Evolutionary conservation across 2,888 invertebrate genomes (phyloP), one percentile per base, ranked within the genome.

Genomic region (Tenthredo amoena): DNA sequence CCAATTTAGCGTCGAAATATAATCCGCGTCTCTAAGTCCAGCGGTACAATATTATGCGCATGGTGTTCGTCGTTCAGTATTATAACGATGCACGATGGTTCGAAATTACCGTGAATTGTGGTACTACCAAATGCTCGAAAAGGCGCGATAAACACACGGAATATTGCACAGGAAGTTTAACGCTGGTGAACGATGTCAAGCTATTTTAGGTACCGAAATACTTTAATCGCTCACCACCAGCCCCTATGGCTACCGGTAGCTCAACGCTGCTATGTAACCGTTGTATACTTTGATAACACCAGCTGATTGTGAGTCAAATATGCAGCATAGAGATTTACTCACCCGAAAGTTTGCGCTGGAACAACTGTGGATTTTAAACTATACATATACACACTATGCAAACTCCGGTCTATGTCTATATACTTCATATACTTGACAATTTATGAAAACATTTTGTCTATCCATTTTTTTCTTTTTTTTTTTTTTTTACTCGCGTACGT

Each of bases 271-370:
- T 26, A 26, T 34, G 12, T 68, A 68, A 68, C 68, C 68, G 31
- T 50, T 77, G 77, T 77, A 55, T 77, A 55, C 77, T 77, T 50
- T 77, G 77, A 77, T 77, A 77, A 77, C 77, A 74, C 21, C 74
- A 74, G 43, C 40, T 26, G 74, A 68, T 68, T 68, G 68, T 34
- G 31, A 74, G 74, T 74, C 74, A 43, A 74, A 74, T 43, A 68
- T 68, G 31, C 74, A 74, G 40, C 43, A 31, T 3, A n/a, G 31
- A 77, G 77, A 77, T 77, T 77, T 77, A 21, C 55, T 77, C 50
- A 10, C 31, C 77, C 77, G 77, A 55, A 77, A 55, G 77, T 77
- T 77, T 77, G 55, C 55, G 10, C 50, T 55, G 77, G 34, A 55
- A 77, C 47, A 77, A 55, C 47, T 55, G 77, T 31, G 77, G 55